A percentile compares a stretch with the other conserved stretches of the same genome.
Conservation (phyloP, 2,888 invertebrate species). For the Carcina quercana region DNA sequence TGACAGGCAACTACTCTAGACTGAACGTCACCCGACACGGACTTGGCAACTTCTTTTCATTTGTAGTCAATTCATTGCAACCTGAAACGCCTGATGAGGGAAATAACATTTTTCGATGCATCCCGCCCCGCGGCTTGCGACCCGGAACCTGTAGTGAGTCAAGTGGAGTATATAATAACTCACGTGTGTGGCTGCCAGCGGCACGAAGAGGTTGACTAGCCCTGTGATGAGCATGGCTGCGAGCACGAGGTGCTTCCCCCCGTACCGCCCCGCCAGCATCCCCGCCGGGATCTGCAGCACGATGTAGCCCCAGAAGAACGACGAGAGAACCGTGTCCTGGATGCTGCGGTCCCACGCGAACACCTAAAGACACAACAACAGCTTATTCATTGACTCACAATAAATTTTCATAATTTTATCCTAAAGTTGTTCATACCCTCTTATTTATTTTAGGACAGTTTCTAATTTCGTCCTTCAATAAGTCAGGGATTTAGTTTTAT, state of each 20-base stretch:
- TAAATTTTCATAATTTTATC: background rate
- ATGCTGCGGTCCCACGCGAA: conserved; percentile 74
- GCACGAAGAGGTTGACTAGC: conserved; percentile 46
- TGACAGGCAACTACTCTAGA: too few species aligned
- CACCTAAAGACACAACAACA: conserved; percentile 36
- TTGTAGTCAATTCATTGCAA: too few species aligned
- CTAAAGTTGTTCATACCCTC: background rate
- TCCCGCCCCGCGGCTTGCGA: too few species aligned
- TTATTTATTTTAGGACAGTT: background rate
- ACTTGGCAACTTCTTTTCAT: too few species aligned
- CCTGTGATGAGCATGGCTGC: conserved; percentile 52
- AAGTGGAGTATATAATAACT: too few species aligned
- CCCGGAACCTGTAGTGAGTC: too few species aligned
- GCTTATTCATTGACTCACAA: background rate
- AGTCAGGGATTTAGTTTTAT: too few species aligned
- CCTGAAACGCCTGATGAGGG: too few species aligned
- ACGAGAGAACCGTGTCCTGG: conserved; percentile 78
- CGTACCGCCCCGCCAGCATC: conserved; percentile 82
- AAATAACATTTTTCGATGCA: too few species aligned
- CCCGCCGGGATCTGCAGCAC: conserved; percentile 83
- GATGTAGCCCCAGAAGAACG: conserved; percentile 89
- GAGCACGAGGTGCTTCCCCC: conserved; percentile 81
- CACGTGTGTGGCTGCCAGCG: conserved; percentile 46
- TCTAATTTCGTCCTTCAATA: background rate
- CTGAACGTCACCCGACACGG: too few species aligned